These are phyloP conservation scores for Heliconius aoede DNA, from an alignment of 2,888 invertebrate genomes.

Conservation along the genomic window DNA sequence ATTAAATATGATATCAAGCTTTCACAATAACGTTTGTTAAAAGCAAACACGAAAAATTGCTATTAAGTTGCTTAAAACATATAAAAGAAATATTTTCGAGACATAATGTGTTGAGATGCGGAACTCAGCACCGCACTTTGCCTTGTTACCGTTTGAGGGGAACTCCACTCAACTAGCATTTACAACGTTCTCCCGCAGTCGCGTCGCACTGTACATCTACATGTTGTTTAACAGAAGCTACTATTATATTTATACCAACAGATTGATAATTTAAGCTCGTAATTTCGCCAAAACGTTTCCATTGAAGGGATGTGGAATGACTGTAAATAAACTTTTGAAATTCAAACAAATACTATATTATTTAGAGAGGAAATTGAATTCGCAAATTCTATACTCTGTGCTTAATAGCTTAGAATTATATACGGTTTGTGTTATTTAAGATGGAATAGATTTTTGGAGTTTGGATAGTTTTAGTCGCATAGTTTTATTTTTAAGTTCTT, in stretches of 20 bases:
- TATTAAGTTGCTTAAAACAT: too few relatives aligned
- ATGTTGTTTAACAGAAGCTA: slow-evolving; percentile 5
- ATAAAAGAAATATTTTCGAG: background rate
- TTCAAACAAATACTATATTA: slow-evolving; percentile 13
- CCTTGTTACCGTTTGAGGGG: background rate
- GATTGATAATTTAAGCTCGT: slow-evolving; percentile 19
- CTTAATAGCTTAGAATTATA: slow-evolving; percentile 9
- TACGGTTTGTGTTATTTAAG: slow-evolving; percentile 1
- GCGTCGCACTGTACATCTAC: background rate
- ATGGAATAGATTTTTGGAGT: background rate
- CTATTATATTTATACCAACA: slow-evolving; percentile 11
- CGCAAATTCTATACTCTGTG: background rate
- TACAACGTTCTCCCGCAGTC: background rate
- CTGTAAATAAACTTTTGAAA: slow-evolving; percentile 20
- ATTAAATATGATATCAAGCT: too few relatives aligned
- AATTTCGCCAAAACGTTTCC: slow-evolving; percentile 6
- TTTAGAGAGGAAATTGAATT: slow-evolving; percentile 14
- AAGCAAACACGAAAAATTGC: too few relatives aligned
- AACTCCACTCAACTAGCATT: background rate
- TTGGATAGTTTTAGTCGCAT: background rate
- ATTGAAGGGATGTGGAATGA: slow-evolving; percentile 17
- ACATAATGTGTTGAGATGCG: background rate
- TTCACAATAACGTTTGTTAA: too few relatives aligned
- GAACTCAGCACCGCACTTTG: background rate
- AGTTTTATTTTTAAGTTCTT: background rate